Conservation (phyloP, 1,140 invertebrate genomes). For the Formica selysi region DNA sequence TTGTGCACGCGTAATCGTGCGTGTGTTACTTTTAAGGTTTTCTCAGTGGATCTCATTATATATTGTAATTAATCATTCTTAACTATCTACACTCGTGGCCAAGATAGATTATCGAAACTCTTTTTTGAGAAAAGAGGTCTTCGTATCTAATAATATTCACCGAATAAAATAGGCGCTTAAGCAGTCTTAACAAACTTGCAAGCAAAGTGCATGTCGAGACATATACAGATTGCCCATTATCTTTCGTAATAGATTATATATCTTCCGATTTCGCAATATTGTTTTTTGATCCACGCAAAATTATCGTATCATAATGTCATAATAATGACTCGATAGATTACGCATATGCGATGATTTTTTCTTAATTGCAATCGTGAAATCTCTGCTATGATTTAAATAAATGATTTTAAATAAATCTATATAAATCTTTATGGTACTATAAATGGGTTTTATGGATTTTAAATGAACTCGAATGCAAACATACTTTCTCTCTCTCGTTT, state of each 20-base stretch:
- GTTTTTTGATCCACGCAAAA: background rate
- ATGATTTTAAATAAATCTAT: background rate
- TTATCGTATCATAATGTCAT: background rate
- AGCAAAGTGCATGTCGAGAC: background rate
- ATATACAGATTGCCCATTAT: slow-evolving; percentile 34
- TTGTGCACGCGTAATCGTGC: slow-evolving; percentile 8
- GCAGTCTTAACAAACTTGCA: slow-evolving; percentile 17
- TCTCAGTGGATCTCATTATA: slow-evolving; percentile 11
- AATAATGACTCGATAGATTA: background rate
- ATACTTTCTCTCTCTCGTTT: background rate
- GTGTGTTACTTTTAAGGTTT: background rate
- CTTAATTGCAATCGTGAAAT: background rate
- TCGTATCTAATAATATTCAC: slow-evolving; percentile 27
- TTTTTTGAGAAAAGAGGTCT: background rate
- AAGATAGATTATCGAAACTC: slow-evolving; percentile 35
- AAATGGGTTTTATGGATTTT: background rate
- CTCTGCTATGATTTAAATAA: background rate
- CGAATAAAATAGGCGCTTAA: background rate
- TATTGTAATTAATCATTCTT: slow-evolving; percentile 46
- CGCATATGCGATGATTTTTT: background rate
- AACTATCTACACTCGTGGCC: slow-evolving; percentile 10
- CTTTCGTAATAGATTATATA: slow-evolving; percentile 25
- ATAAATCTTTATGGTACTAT: background rate
- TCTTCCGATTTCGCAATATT: slow-evolving; percentile 12
- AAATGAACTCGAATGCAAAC: background rate